phyloP scores from a whole-genome alignment of 2,888 invertebrate genomes.

The Yponomeuta sedellus region DNA sequence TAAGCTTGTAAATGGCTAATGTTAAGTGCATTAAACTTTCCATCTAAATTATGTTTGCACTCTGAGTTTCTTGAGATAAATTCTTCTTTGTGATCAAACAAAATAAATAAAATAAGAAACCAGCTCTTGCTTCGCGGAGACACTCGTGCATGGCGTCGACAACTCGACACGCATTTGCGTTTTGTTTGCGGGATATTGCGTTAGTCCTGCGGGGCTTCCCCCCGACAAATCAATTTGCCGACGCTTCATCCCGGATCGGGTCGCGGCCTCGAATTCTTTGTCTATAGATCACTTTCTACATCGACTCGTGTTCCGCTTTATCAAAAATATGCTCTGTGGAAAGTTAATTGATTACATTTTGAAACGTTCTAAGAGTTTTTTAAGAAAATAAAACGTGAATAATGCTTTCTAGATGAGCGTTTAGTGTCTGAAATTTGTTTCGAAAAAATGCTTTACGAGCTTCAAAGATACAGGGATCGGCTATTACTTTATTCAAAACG shows the following conservation, averaged over 20 bases:
- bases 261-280: background rate
- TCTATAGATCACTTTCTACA: background rate
- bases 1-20: too few species aligned
- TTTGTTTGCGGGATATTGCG: background rate
- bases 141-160: background rate
- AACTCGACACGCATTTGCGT: background rate
- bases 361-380: background rate
- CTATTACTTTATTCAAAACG: conserved; percentile 10
- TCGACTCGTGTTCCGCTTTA: background rate
- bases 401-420: background rate
- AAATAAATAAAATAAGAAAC: too few species aligned
- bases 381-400: background rate
- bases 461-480: conserved; percentile 1
- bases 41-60: too few species aligned
- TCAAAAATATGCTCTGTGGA: too few species aligned
- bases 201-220: conserved; percentile 2
- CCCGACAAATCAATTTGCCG: background rate
- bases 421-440: background rate
- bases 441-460: background rate
- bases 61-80: too few species aligned
- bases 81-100: too few species aligned
- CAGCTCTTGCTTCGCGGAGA: too few species aligned
- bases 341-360: background rate
- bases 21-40: too few species aligned
- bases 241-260: background rate